Evolutionary conservation across 2,113 vertebrate genomes (phyloP), one percentile per base, ranked within the genome.

Genomic region (Chamaetylas fuelleborni): DNA sequence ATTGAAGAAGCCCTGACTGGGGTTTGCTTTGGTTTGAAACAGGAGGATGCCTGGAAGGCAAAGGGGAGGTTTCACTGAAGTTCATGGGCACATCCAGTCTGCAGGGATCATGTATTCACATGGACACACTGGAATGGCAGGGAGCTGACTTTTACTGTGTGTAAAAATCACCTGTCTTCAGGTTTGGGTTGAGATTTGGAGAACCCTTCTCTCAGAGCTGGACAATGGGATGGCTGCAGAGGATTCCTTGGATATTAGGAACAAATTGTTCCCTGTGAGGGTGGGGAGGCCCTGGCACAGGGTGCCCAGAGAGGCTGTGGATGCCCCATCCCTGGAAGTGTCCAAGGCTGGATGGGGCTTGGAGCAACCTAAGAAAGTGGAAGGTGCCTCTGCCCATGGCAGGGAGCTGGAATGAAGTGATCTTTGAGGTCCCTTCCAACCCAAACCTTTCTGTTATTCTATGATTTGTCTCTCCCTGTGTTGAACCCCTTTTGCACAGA

Each of bases 321-420:
- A 0, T 83, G 12, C 8, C 12, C 10, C 34, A 70, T 9, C 22
- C 34, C 26, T 69, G 34, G 31, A 23, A 56, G 0, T 61, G 34
- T 34, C 4, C 47, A 76, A 48, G 14, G 20, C 1, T 90, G 40
- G 54, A 31, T 6, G 14, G 25, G 14, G 6, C 18, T 61, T 23
- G 15, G 42, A 77, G 20, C 5, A 23, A 7, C 9, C 20, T 42
- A 48, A 31, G 0, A 1, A 3, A 8, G 20, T 36, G 34, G 17
- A 48, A 90, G 25, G 3, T 14, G 20, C 9, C 40, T 29, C 47
- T 61, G 20, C 7, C 12, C n/a, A 28, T 34, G 61, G 11, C 38
- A 69, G 20, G 14, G n/a, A 3, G 6, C 3, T 69, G 17, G 47
- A 69, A 54, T 0, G 2, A 67, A 29, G 7, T 26, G 40, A 36